A percentile compares a stretch with the other conserved stretches of the same genome.
Evolutionary conservation across 2,113 vertebrate species (phyloP).

Genomic region (Gorsachius goisagi): DNA sequence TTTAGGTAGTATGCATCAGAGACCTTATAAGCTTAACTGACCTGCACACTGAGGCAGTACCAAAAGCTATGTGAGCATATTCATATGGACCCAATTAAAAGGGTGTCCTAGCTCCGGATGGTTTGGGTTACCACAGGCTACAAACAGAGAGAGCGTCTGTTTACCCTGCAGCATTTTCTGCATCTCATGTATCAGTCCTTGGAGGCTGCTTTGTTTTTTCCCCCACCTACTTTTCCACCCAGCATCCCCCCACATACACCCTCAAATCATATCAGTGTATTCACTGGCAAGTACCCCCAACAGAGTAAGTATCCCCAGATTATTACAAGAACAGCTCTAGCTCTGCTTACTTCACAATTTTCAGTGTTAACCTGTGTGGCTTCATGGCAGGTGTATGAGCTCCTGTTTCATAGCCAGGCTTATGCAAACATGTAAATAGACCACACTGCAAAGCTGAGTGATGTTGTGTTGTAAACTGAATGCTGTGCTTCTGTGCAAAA

Average conservation of each 20-base stretch:
- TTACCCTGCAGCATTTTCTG: neutral
- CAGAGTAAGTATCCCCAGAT: neutral
- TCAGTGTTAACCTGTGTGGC: neutral
- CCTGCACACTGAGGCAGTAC: neutral
- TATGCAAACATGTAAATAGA: neutral
- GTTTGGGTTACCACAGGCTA: neutral
- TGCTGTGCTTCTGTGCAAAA: neutral
- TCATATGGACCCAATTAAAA: neutral
- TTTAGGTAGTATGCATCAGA: neutral
- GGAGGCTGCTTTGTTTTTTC: neutral
- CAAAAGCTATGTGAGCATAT: neutral
- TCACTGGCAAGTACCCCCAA: neutral
- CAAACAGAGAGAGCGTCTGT: neutral
- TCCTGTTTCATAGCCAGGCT: neutral
- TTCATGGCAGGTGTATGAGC: neutral
- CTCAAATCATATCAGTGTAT: neutral
- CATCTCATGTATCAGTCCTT: neutral
- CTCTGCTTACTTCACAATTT: neutral
- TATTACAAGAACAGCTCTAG: neutral
- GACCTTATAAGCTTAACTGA: neutral
- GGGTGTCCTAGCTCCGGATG: neutral
- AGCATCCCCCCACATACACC: neutral
- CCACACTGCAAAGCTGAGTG: rapidly evolving
- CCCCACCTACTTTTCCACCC: neutral
- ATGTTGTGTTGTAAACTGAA: neutral